These are phyloP conservation scores for Drosophila jambulina DNA, from an alignment of 1,140 invertebrate genomes.

Conservation along the genomic window DNA sequence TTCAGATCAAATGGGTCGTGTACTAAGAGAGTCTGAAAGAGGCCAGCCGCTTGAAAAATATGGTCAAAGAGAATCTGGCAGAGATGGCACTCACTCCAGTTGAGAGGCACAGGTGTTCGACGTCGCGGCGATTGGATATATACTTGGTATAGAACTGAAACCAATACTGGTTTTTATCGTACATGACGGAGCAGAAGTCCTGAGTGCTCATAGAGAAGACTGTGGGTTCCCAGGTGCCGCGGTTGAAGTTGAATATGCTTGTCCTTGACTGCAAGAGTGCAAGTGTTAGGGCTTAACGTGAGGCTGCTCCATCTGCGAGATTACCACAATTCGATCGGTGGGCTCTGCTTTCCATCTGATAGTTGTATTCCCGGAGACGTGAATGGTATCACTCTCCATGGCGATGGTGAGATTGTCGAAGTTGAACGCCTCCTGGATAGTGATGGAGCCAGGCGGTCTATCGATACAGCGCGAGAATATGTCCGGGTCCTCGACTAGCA, in stretches of 20 bases:
- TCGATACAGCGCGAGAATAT: slow-evolving; percentile 49
- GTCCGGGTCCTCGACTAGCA: slow-evolving; percentile 59
- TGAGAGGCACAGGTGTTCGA: slow-evolving; percentile 28
- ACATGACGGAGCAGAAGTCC: slow-evolving; percentile 60
- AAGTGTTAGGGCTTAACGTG: not conserved
- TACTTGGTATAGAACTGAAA: slow-evolving; percentile 45
- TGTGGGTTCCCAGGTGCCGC: slow-evolving; percentile 65
- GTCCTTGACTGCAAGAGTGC: not conserved
- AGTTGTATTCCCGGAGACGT: slow-evolving; percentile 43
- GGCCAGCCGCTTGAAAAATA: not conserved
- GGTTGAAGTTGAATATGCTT: slow-evolving; percentile 33
- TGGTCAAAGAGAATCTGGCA: not conserved
- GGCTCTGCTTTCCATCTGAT: slow-evolving; percentile 49
- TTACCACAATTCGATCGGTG: slow-evolving; percentile 55
- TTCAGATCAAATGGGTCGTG: not conserved
- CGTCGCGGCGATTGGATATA: slow-evolving; percentile 14
- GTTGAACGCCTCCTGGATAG: slow-evolving; percentile 10
- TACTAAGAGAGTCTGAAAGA: not conserved
- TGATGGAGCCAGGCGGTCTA: slow-evolving; percentile 6
- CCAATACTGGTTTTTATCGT: slow-evolving; percentile 63
- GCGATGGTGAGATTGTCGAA: slow-evolving; percentile 14
- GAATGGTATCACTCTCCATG: slow-evolving; percentile 33
- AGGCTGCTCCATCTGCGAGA: not conserved
- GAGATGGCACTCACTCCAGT: slow-evolving; percentile 46
- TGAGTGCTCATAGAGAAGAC: slow-evolving; percentile 29